phyloP scores from a whole-genome alignment of 1,140 invertebrate species.

The Hirudo medicinalis region DNA sequence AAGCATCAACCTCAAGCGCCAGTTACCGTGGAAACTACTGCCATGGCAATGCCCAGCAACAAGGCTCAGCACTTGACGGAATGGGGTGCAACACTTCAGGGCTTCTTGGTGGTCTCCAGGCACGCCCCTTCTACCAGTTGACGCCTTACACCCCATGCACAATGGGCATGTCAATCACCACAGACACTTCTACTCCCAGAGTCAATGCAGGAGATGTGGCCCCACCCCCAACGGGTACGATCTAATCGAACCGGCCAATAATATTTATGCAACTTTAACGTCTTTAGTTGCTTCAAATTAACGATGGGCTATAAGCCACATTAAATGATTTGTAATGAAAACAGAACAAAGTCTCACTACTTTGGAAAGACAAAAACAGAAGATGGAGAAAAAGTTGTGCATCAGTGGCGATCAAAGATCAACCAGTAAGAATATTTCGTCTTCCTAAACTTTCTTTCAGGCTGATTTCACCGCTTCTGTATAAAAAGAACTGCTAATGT shows the following conservation, averaged over 20 bases:
- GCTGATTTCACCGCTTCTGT: too few species aligned
- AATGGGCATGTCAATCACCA: too few species aligned
- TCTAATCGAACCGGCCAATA: background rate
- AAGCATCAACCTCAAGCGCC: background rate
- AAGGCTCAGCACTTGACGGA: background rate
- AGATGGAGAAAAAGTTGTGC: background rate
- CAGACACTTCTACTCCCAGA: conserved; percentile 26
- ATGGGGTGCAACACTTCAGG: background rate
- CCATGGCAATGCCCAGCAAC: background rate
- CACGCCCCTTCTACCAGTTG: background rate
- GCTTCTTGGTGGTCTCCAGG: background rate
- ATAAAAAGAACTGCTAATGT: too few species aligned
- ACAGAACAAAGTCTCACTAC: conserved; percentile 4
- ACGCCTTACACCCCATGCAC: too few species aligned
- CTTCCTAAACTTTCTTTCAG: too few species aligned
- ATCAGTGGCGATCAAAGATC: too few species aligned
- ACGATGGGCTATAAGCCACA: background rate
- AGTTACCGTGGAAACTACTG: background rate
- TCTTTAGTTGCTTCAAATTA: background rate
- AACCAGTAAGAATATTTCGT: too few species aligned
- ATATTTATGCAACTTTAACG: background rate
- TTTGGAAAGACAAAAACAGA: conserved; percentile 1
- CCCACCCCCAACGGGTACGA: conserved; percentile 20
- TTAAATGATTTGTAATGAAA: background rate
- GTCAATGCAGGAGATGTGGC: conserved; percentile 38